These are phyloP conservation scores for Pycnonotus jocosus DNA, from an alignment of 2,113 vertebrate species.

Conservation along the genomic window DNA sequence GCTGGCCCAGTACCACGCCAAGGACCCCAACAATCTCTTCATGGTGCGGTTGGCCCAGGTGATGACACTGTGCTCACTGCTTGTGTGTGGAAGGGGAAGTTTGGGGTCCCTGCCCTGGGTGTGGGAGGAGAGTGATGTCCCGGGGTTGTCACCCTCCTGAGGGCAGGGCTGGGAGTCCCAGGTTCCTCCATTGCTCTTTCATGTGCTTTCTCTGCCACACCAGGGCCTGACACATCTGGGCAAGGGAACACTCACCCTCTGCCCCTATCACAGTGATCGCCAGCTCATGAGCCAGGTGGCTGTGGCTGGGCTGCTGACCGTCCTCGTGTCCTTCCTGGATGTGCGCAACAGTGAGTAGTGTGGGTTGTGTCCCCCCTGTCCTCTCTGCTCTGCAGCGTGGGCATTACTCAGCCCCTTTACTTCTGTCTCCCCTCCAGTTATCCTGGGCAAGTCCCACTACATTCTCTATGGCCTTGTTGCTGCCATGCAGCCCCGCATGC, in stretches of 20 bases:
- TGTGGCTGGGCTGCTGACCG: conserved; percentile 91
- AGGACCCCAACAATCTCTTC: conserved; percentile 99
- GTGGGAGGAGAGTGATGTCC: not conserved
- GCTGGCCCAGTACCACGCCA: conserved; percentile 96
- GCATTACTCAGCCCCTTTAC: not conserved
- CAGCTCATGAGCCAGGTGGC: conserved; percentile 99
- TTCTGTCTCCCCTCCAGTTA: conserved; percentile 71
- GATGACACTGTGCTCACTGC: not conserved
- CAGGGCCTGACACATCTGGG: conserved; percentile 97
- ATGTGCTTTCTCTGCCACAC: not conserved
- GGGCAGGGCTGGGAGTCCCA: not conserved
- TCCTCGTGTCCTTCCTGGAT: conserved; percentile 95
- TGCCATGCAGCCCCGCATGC: conserved; percentile 98
- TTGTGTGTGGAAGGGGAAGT: not conserved
- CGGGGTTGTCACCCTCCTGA: rapidly evolving
- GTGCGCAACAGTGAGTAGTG: conserved; percentile 93
- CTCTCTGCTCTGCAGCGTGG: rapidly evolving
- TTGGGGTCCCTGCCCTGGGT: not conserved
- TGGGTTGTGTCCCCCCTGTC: rapidly evolving
- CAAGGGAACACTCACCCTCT: conserved; percentile 96
- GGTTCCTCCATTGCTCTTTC: rapidly evolving
- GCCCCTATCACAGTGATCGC: conserved; percentile 96
- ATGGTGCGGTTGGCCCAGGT: conserved; percentile 99
- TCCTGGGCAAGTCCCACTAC: conserved; percentile 96
- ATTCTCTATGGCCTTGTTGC: conserved; percentile 94